phyloP scores from a whole-genome alignment of 2,888 invertebrate species.

The Neoitamus cyanurus region DNA sequence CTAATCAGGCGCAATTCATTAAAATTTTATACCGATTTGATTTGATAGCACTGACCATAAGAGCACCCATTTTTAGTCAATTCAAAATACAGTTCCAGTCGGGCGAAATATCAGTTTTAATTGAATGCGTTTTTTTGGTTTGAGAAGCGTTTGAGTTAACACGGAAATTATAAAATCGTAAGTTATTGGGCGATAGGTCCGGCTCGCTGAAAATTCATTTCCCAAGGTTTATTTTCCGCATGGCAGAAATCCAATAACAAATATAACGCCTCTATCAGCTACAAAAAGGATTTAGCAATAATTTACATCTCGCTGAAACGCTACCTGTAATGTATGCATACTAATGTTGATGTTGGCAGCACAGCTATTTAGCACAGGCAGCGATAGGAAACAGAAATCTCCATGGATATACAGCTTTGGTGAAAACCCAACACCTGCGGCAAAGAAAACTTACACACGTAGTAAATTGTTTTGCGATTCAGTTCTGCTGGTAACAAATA shows the following conservation, averaged over 20 bases:
- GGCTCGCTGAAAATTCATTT: neutral
- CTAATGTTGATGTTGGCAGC: neutral
- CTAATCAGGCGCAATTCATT: neutral
- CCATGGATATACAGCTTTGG: conserved; percentile 17
- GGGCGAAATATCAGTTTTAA: neutral
- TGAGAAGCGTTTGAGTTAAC: neutral
- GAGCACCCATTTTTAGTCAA: neutral
- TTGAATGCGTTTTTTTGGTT: neutral
- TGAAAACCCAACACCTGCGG: conserved; percentile 50
- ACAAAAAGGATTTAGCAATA: conserved; percentile 35
- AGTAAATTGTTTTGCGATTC: conserved; percentile 49
- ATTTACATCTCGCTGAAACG: conserved; percentile 23
- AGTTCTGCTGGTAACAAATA: conserved; percentile 48
- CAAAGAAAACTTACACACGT: conserved; percentile 49
- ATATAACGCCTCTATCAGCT: conserved; percentile 24
- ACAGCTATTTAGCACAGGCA: neutral
- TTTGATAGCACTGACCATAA: neutral
- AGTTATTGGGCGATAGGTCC: neutral
- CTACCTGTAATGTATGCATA: neutral
- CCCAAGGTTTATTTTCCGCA: neutral
- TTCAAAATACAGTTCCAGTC: neutral
- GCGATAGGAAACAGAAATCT: conserved; percentile 9
- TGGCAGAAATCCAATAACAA: conserved; percentile 14
- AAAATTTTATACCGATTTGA: neutral
- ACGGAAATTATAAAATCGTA: neutral